Evolutionary conservation across 1,140 invertebrate genomes (phyloP), one percentile per base, ranked within the genome.

Genomic region (Drosophila lacertosa): DNA sequence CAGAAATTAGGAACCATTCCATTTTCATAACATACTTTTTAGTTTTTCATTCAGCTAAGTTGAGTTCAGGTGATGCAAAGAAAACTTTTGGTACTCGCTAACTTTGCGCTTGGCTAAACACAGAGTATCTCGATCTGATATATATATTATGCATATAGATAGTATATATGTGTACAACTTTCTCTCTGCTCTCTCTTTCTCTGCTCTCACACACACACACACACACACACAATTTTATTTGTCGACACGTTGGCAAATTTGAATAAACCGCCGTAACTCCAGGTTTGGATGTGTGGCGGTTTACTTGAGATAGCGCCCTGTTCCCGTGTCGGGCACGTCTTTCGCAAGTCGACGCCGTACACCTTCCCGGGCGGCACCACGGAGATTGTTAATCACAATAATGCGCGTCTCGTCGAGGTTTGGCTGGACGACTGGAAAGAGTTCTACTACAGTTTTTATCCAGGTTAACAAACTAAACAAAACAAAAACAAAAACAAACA

Each of bases 351-450:
- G 80, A 99, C 98, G 79, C 99, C 99, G 39, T 99, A 99, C 92
- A 98, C 97, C 77, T 99, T 99, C 93, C 99, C 99, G 63, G 98
- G 98, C 83, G 99, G 99, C 80, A 99, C 98, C 78, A 97, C 97
- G 91, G 96, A 97, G 91, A 98, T 99, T 92, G 97, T 99, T 92
- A 98, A 99, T 94, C 97, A 98, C 94, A 99, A 99, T 94, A 98
- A 98, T 94, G 97, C 97, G 77, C 94, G 98, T 80, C 94, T 99
- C 86, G 98, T 97, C 69, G 97, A 98, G 93, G 98, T 99, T 80
- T 99, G 98, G 98, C 95, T 99, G 93, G 98, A 99, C 93, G 96
- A 98, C 91, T 99, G 97, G 97, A 97, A 97, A 94, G 95, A 97
- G 92, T 99, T 99, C 95, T 99, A 98, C 95, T 98, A 98, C 95